Base-by-base conservation (phyloP, 2,888 invertebrate genomes). In the Resseliella maxima region DNA sequence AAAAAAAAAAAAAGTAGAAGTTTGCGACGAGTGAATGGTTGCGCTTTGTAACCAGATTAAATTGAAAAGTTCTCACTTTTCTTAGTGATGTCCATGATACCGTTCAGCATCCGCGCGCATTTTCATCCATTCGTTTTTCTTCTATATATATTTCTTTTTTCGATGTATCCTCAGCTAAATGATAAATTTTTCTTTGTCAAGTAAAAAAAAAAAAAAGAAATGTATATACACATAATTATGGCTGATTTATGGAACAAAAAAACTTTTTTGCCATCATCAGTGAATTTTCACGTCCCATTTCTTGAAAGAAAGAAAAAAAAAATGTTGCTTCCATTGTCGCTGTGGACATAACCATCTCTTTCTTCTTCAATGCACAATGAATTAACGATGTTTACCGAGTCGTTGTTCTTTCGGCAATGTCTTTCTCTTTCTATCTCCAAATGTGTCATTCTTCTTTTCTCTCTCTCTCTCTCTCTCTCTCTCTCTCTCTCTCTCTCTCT, bases 151-250 rank as follows among this genome's bases (percentile, higher is more conserved):
- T 36, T 83, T 38, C n/a, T n/a, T n/a, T n/a, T n/a, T n/a, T n/a
- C n/a, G n/a, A n/a, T n/a, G n/a, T n/a, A n/a, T n/a, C n/a, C n/a
- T n/a, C 83, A 41, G 38, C 12, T 6, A 12, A 83, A 83, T 83
- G 83, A 83, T 83, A 83, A 38, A 83, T 83, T 83, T 83, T 83
- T 83, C 38, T 83, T 83, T 38, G 83, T 83, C 83, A 83, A 81
- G 81, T 81, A 36, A 83, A 83, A 83, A 83, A 83, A 36, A n/a
- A n/a, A n/a, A n/a, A n/a, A n/a, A n/a, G n/a, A n/a, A n/a, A n/a
- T n/a, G n/a, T 83, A 41, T 83, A n/a, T 83, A 36, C 41, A n/a
- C 83, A 24, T 83, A 83, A 83, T 83, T 83, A 83, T 83, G 38
- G 24, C 83, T 83, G 83, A 83, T 83, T 83, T 83, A 83, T 83